Conservation (phyloP, 2,797 vertebrate genomes). For the Cercopithecus diana region DNA sequence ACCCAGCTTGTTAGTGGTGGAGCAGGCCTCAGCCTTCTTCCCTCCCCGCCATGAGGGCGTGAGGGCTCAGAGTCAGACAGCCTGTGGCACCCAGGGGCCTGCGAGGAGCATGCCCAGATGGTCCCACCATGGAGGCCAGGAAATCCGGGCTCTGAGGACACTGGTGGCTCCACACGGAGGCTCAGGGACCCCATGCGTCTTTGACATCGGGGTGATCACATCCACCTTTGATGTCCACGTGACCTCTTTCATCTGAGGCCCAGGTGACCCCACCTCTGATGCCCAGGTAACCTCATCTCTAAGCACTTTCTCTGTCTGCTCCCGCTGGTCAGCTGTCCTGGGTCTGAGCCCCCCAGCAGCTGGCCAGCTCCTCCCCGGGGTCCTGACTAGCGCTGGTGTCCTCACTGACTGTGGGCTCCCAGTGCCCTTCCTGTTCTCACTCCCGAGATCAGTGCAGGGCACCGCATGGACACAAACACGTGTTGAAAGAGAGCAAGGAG, state of each 20-base stretch:
- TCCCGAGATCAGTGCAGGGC: no score
- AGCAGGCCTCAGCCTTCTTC: background rate
- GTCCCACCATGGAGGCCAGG: background rate
- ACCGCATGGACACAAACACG: background rate
- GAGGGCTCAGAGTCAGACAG: background rate
- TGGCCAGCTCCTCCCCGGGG: background rate
- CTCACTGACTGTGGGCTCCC: background rate
- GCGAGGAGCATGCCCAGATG: rapidly evolving
- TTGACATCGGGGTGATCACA: background rate
- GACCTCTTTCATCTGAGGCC: background rate
- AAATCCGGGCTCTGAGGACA: no score
- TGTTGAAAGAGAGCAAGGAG: no score
- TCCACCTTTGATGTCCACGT: background rate
- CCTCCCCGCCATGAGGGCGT: background rate
- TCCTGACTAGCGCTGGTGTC: background rate
- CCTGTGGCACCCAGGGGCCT: background rate
- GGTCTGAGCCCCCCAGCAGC: background rate
- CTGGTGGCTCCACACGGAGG: background rate
- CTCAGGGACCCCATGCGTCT: background rate
- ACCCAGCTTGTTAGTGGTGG: rapidly evolving
- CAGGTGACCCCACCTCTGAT: background rate
- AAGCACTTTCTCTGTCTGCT: background rate
- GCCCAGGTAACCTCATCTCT: background rate
- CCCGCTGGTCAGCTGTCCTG: background rate
- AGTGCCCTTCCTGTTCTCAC: background rate